These are phyloP conservation scores for Torymus auratus DNA, from an alignment of 2,888 invertebrate species.

Conservation along the genomic window DNA sequence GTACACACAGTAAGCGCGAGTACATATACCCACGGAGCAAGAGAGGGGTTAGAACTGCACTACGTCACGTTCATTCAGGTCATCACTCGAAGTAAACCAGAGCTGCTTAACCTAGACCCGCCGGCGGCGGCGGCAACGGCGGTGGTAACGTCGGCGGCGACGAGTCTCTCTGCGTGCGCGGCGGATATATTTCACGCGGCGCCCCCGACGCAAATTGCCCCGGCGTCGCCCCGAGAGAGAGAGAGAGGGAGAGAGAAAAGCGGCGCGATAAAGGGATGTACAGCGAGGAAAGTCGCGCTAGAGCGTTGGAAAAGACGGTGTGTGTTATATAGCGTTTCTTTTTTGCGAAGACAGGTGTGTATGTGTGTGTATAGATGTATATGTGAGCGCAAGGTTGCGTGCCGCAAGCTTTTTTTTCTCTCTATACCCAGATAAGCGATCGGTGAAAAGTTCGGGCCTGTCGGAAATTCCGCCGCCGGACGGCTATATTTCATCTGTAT, in stretches of 20 bases:
- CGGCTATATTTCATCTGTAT: not conserved
- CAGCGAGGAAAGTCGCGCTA: too few relatives aligned
- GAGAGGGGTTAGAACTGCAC: not conserved
- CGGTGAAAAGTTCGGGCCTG: too few relatives aligned
- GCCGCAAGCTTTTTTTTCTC: too few relatives aligned
- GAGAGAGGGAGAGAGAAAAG: not conserved
- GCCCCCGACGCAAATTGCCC: constrained; percentile 32
- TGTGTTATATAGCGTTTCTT: too few relatives aligned
- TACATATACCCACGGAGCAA: not conserved
- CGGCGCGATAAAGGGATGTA: not conserved
- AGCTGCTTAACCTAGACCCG: constrained; percentile 59
- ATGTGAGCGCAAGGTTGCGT: too few relatives aligned
- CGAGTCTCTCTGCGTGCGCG: constrained; percentile 48
- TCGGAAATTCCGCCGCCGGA: not conserved
- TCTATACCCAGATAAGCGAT: too few relatives aligned
- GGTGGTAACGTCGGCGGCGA: not conserved
- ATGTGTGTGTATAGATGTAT: too few relatives aligned
- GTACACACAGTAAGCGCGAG: too few relatives aligned
- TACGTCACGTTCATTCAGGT: constrained; percentile 59
- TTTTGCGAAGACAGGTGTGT: too few relatives aligned
- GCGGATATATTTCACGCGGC: constrained; percentile 55
- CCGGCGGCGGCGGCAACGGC: constrained; percentile 8
- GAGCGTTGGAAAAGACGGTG: too few relatives aligned
- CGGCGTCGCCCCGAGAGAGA: constrained; percentile 12
- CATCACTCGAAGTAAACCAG: constrained; percentile 56